Evolutionary conservation across 2,888 invertebrate species (phyloP), one percentile per base, ranked within the genome.

Genomic region (Ypsolopha scabrella): DNA sequence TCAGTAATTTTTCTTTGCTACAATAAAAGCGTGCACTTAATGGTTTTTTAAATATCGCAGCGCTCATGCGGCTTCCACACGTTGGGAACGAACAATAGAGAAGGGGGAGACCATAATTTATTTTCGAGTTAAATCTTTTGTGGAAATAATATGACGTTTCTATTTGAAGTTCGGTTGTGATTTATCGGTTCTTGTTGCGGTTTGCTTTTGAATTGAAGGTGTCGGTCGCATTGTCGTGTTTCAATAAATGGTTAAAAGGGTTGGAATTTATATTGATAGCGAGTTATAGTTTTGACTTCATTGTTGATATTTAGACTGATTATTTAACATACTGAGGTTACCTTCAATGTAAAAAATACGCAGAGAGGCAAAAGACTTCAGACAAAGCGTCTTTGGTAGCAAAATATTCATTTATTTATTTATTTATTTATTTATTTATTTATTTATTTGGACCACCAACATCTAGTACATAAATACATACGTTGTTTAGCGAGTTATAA

Each of bases 101-200:
- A 74, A 75, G 75, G 76, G 83, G 81, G 80, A 76, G 80, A 81
- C 76, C 70, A 80, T 85, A 83, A 87, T 87, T 87, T 87, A 87
- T 87, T 86, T 87, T 83, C 82, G 71, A 85, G 87, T 87, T 87
- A 87, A 87, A 87, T 87, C 87, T 87, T 87, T 87, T 87, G 87
- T 87, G 85, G 81, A 81, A 86, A 85, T 87, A 87, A 87, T 87
- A 86, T 87, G 87, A 87, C 87, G 78, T 86, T 87, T 87, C 87
- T 87, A 87, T 87, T 87, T 83, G 82, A 85, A 85, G 87, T 82
- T 80, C 74, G 70, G 72, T 69, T 55, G 69, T 87, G 87, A 87
- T 87, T 87, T 87, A 87, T 87, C 75, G 85, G 24, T 87, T 87
- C 87, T 87, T 86, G 87, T 87, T 83, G 82, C 83, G 85, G 87